These are phyloP conservation scores for Archips xylosteana DNA, from an alignment of 2,888 invertebrate species.

Conservation along the genomic window DNA sequence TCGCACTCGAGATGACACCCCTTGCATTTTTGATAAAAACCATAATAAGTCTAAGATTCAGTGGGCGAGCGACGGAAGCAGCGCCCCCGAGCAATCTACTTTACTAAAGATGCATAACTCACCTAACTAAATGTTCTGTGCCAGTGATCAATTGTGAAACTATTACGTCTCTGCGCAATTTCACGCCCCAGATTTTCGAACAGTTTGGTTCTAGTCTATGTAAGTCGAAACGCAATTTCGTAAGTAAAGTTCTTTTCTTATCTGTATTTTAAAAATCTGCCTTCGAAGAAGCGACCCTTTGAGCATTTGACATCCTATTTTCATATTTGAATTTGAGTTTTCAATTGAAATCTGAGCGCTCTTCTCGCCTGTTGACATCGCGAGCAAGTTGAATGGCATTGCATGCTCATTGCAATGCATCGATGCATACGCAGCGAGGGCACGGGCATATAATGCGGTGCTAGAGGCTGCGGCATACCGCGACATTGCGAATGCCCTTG, in stretches of 20 bases:
- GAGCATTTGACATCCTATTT: neutral
- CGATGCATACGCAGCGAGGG: slow-evolving; percentile 23
- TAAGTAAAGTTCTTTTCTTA: neutral
- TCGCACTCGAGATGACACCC: slow-evolving; percentile 41
- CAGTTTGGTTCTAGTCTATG: neutral
- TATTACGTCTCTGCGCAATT: neutral
- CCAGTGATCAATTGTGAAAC: neutral
- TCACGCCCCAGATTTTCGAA: neutral
- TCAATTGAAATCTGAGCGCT: slow-evolving; percentile 2
- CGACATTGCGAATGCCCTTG: slow-evolving; percentile 38
- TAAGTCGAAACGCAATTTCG: neutral
- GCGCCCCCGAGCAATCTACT: slow-evolving; percentile 2
- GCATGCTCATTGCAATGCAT: slow-evolving; percentile 34
- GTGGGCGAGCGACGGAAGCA: slow-evolving; percentile 2
- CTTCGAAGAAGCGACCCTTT: neutral
- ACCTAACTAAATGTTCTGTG: slow-evolving; percentile 4
- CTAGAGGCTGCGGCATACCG: slow-evolving; percentile 33
- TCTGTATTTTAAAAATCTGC: neutral
- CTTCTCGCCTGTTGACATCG: slow-evolving; percentile 25
- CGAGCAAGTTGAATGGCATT: slow-evolving; percentile 22
- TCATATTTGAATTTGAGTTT: neutral
- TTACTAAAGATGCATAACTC: slow-evolving; percentile 8
- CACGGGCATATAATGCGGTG: slow-evolving; percentile 7
- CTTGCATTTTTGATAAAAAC: slow-evolving; percentile 38
- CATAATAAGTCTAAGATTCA: slow-evolving; percentile 37